Conservation (phyloP, 2,113 vertebrate genomes). For the Oostethus manadensis region DNA sequence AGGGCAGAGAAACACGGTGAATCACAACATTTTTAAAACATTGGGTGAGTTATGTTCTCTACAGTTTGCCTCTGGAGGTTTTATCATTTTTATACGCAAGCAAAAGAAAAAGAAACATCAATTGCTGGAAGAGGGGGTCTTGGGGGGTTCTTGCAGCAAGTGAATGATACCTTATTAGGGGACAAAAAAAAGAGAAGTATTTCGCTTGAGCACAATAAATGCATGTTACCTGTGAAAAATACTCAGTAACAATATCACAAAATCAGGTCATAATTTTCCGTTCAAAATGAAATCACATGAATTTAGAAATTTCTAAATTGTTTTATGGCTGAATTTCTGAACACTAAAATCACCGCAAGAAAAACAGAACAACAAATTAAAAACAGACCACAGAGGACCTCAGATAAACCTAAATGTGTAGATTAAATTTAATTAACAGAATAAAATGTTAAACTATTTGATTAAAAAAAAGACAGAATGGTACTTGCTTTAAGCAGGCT, state of each 20-base stretch:
- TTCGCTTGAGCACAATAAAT: background rate
- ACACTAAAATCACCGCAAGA: no score
- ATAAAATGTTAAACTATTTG: background rate
- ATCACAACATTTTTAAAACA: background rate
- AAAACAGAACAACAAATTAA: no score
- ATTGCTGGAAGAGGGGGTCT: background rate
- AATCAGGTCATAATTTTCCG: background rate
- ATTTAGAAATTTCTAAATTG: no score
- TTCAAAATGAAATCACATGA: no score
- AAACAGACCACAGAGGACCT: no score
- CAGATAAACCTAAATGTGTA: no score
- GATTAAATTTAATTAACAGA: no score
- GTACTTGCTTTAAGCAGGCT: no score
- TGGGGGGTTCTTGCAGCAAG: background rate
- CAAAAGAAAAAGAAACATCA: background rate
- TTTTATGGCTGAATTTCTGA: no score
- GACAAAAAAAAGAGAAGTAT: background rate
- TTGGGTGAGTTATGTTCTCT: background rate
- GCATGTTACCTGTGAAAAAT: background rate
- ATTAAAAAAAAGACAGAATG: no score
- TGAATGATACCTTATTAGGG: background rate
- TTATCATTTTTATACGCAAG: background rate
- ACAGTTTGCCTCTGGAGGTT: background rate
- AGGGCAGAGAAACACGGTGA: background rate
- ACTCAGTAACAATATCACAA: background rate